Percentiles rank a stretch among this genome's conserved stretches.
Evolutionary conservation across 2,888 invertebrate species (phyloP).

Genomic region (Thymelicus acteon): DNA sequence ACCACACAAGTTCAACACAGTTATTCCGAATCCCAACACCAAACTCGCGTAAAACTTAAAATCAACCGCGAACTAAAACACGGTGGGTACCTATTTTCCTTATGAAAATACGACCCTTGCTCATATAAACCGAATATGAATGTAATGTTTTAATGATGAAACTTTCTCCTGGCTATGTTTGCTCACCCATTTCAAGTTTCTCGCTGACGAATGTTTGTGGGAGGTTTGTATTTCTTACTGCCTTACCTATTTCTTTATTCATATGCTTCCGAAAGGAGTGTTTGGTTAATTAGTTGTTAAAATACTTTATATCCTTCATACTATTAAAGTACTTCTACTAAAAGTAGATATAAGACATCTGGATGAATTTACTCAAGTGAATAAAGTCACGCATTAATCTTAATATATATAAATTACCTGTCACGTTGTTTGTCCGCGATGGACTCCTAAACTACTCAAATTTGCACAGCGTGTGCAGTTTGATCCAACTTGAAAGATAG

Average conservation of each 20-base stretch:
- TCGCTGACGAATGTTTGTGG: neutral
- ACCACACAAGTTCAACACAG: no score
- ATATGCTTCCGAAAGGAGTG: neutral
- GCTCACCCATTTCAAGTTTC: constrained; percentile 1
- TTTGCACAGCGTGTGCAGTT: no score
- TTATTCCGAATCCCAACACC: neutral
- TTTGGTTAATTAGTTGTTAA: no score
- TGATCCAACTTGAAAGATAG: no score
- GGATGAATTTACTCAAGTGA: no score
- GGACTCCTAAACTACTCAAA: no score
- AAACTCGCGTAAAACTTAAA: constrained; percentile 4
- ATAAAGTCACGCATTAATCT: no score
- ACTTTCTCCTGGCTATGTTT: constrained; percentile 17
- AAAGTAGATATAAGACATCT: no score
- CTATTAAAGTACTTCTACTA: no score
- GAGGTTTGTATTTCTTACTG: neutral
- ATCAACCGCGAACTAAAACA: constrained; percentile 14
- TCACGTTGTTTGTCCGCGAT: no score
- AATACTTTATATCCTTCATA: no score
- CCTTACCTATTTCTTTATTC: neutral
- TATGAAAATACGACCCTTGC: constrained; percentile 18
- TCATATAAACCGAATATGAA: constrained; percentile 27
- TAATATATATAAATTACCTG: no score
- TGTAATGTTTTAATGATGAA: constrained; percentile 29
- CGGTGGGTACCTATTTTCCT: constrained; percentile 9